Conservation (phyloP, 2,113 vertebrate genomes). For the Scortum barcoo region DNA sequence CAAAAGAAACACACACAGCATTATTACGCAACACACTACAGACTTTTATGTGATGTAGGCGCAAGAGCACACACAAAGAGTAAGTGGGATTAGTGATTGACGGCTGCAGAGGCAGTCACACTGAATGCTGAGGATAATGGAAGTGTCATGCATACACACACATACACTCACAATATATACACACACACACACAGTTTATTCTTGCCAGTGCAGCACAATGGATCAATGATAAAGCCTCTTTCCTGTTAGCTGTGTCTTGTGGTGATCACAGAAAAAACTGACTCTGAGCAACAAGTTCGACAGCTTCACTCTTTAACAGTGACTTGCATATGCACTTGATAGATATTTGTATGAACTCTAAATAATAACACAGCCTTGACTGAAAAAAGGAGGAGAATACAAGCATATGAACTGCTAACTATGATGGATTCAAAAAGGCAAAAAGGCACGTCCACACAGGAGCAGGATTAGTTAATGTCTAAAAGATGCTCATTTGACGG, state of each 20-base stretch:
- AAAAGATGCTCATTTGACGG: not conserved
- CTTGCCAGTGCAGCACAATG: not conserved
- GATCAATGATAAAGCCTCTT: constrained; percentile 16
- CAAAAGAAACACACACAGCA: not conserved
- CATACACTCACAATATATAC: not conserved
- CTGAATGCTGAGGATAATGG: not conserved
- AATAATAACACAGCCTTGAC: not conserved
- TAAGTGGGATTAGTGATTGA: not conserved
- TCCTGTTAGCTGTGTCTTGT: constrained; percentile 6
- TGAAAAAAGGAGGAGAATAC: not conserved
- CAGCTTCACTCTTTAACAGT: not conserved
- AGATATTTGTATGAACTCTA: not conserved
- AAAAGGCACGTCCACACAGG: not conserved
- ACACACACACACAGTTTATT: constrained; percentile 4
- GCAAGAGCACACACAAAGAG: not conserved
- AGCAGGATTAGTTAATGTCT: not conserved
- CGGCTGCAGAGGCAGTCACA: not conserved
- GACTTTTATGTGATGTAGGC: too few species aligned
- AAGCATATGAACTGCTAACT: not conserved
- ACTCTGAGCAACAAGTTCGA: constrained; percentile 1
- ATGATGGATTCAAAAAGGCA: not conserved
- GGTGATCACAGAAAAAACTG: not conserved
- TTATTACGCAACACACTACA: not conserved
- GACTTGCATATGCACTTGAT: not conserved
- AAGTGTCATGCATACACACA: not conserved